Base-by-base conservation (phyloP, 2,113 vertebrate species). In the Callipepla californica region DNA sequence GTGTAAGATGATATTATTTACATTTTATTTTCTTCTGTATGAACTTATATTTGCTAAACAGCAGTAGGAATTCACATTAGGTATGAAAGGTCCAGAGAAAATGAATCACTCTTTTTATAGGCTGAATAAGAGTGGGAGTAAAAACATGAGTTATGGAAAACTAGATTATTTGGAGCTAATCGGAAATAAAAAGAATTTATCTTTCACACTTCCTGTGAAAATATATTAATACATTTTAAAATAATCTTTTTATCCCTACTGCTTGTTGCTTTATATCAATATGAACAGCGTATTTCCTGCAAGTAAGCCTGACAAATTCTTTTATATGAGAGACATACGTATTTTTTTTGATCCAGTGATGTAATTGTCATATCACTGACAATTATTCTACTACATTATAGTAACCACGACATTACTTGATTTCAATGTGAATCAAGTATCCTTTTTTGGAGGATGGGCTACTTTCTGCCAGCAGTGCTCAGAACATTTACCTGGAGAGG, bases 61-160 rank as follows among this genome's bases (percentile, higher is more conserved):
- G 53, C 11, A 1, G 0, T 0, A 6, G 28, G 57, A 84, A 81
- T 38, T 38, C 59, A 51, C 1, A 1, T 67, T 51, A 28, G 4
- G 9, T 22, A 62, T 12, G 0, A 74, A 88, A 74, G 30, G 30
- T 13, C 8, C 19, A 50, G 73, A 47, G 50, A 38, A 48, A 80
- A 80, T 53, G 11, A 38, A 11, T 5, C 7, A 15, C 30, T 15
- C 47, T 15, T 50, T 73, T 87, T 81, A 66, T 11, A 23, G 36
- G 16, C 15, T 70, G 4, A 45, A 6, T 48, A 80, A 69, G 7
- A 66, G 2, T 66, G n/a, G 13, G 34, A 62, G 4, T 86, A 14
- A 86, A 87, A 88, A 11, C 2, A 1, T 58, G 34, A 84, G 19
- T 89, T 47, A 78, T 1, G 30, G 47, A 80, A 47, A 67, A 38